These are phyloP conservation scores for Loris lydekkerianus DNA, from an alignment of 2,797 vertebrate species.

Conservation along the genomic window DNA sequence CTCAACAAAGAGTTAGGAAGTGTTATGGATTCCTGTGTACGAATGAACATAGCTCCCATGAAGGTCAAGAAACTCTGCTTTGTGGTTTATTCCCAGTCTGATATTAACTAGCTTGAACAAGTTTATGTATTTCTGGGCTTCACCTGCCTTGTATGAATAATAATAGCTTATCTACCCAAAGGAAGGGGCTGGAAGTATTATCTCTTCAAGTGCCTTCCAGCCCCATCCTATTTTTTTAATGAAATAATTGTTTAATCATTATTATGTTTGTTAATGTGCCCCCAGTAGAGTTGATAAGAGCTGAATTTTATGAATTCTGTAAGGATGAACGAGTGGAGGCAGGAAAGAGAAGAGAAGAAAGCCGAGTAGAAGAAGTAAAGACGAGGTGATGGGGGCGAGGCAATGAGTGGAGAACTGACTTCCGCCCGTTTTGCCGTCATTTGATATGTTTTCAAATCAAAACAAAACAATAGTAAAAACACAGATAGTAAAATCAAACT, in stretches of 20 bases:
- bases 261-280: constrained; percentile 49
- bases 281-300: constrained; percentile 56
- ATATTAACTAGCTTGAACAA: constrained; percentile 38
- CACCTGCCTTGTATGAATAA: constrained; percentile 48
- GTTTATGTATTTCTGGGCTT: constrained; percentile 66
- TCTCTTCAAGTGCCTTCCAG: constrained; percentile 38
- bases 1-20: neutral
- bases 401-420: neutral
- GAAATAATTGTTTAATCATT: constrained; percentile 66
- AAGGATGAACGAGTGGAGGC: neutral
- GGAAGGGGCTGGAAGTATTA: constrained; percentile 55
- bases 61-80: constrained; percentile 24
- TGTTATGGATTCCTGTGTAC: neutral
- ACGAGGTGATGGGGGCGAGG: neutral
- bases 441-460: constrained; percentile 23
- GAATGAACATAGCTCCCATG: neutral
- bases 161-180: constrained; percentile 55
- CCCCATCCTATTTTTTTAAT: constrained; percentile 50
- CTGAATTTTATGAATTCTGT: neutral
- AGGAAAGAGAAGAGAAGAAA: neutral
- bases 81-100: neutral
- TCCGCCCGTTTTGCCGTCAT: neutral
- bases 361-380: neutral
- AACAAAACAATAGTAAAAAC: constrained; percentile 14
- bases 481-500: neutral